Base-by-base conservation (phyloP, 2,888 invertebrate genomes). In the Thecophora atra region DNA sequence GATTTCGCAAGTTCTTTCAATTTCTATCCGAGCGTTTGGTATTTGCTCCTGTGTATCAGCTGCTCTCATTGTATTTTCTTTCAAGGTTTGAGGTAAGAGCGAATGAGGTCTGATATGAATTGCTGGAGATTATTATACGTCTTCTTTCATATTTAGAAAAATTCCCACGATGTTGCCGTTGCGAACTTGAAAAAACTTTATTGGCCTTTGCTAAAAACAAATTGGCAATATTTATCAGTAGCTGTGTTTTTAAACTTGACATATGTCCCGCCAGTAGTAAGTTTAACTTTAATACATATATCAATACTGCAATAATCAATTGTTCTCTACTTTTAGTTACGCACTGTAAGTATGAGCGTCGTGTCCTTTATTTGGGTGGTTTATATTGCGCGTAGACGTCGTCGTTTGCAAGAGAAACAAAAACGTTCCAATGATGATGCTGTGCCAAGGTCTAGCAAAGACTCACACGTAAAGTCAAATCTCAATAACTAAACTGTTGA, bases 341-440 rank as follows among this genome's bases (percentile, higher is more conserved):
- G 93, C 78, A 92, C 94, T n/a, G 87, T 94, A 15, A 89, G 91
- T 73, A 89, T 90, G 83, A 94, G 93, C 82, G 79, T 94, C n/a
- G 90, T 94, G 72, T 92, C 93, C 62, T 92, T 94, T 81, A 89
- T 92, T 78, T 94, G 94, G 94, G 90, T 91, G 1, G 90, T 94
- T 83, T 94, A 91, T 81, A 81, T 94, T 67, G 92, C 94, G 2
- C 89, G 89, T 74, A 91, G 91, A 81, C 89, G 93, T 79, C 88
- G 91, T 15, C 89, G 90, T 19, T 76, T 77, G 21, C 80, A 82
- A 74, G 80, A 83, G n/a, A 82, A 82, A 68, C 78, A 79, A 73
- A 56, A 56, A n/a, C 19, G 30, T n/a, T 11, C 42, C 7, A 42
- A 6, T 64, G 44, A 54, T 44, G 68, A 56, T 58, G 56, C 54